Evolutionary conservation across 2,797 vertebrate genomes (phyloP).

Genomic region (Coracias cyanogaster): DNA sequence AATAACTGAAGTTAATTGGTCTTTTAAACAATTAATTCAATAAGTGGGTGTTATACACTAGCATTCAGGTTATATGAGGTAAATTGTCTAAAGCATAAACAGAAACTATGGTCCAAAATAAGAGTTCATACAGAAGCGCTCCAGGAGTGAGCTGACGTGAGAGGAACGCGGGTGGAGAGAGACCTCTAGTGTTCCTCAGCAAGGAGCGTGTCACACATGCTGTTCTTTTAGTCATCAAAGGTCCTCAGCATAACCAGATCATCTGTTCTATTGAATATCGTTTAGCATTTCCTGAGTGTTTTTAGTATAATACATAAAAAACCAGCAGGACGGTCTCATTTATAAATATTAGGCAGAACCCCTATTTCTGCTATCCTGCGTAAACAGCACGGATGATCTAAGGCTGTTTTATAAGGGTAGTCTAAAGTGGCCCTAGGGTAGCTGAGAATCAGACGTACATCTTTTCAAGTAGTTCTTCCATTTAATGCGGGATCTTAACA

Average conservation of each 20-base stretch:
- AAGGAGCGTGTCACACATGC: neutral
- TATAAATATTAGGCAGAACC: neutral
- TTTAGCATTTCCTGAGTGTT: neutral
- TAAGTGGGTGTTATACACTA: constrained; percentile 47
- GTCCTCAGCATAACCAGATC: neutral
- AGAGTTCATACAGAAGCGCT: constrained; percentile 3
- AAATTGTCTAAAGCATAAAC: constrained; percentile 66
- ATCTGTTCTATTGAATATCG: neutral
- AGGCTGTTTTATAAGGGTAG: neutral
- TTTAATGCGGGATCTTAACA: neutral
- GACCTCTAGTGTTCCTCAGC: constrained; percentile 75
- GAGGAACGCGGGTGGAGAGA: constrained; percentile 51
- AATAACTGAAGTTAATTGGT: constrained; percentile 64
- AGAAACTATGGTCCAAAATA: constrained; percentile 53
- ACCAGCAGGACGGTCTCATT: neutral
- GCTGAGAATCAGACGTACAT: neutral
- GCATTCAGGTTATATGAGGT: constrained; percentile 60
- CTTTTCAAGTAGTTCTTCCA: neutral
- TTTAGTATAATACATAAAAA: neutral
- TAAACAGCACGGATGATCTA: neutral
- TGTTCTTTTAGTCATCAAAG: neutral
- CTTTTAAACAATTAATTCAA: constrained; percentile 67
- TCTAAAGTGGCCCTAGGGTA: neutral
- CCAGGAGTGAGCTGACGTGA: neutral
- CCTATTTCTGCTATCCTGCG: neutral